Percentiles rank a stretch among this genome's conserved stretches.
Evolutionary conservation across 2,888 invertebrate genomes (phyloP).

Genomic region (Leucania comma): DNA sequence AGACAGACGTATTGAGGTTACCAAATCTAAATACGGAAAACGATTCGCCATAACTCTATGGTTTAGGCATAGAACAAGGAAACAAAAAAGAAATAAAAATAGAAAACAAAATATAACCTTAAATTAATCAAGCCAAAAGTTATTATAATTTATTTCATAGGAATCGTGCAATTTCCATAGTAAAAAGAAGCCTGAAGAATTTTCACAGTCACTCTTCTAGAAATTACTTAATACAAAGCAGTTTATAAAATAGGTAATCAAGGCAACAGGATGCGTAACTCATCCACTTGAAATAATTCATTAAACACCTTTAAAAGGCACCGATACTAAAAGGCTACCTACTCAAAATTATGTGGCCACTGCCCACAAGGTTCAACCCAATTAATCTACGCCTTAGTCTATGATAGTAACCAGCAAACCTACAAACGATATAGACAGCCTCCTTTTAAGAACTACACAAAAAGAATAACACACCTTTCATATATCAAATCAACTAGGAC

Average conservation of each 20-base stretch:
- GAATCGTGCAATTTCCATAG: too few relatives aligned
- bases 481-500: constrained; percentile 9
- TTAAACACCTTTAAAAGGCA: not conserved
- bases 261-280: not conserved
- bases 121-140: not conserved
- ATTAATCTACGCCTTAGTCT: not conserved
- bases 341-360: constrained; percentile 7
- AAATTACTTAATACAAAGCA: too few relatives aligned
- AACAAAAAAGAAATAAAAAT: not conserved
- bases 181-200: too few relatives aligned
- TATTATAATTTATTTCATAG: too few relatives aligned
- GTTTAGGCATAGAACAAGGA: constrained; percentile 13
- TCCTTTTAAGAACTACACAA: constrained; percentile 6
- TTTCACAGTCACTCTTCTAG: too few relatives aligned
- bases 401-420: not conserved
- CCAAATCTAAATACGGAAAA: constrained; percentile 52
- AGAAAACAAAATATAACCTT: too few relatives aligned
- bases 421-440: not conserved
- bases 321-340: constrained; percentile 16
- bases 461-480: constrained; percentile 4
- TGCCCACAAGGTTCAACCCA: not conserved
- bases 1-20: constrained; percentile 39
- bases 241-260: not conserved
- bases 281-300: not conserved
- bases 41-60: constrained; percentile 36